Base-by-base conservation (phyloP, 92 coral and sea anemone species). In the Epizoanthus scotinus region DNA sequence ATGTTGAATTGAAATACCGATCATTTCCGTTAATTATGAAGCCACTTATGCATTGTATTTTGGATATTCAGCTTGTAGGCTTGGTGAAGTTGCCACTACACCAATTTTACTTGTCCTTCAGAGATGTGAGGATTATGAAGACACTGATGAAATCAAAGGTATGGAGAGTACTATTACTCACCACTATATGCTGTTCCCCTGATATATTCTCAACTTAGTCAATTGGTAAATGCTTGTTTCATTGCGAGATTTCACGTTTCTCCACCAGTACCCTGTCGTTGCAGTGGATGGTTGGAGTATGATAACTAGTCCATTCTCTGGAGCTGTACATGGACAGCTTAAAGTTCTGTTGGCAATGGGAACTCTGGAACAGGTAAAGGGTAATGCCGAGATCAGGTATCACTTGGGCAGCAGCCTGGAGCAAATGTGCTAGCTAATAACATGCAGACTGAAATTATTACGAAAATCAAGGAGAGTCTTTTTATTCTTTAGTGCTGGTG, bases 111-210 rank as follows among this genome's bases (percentile, higher is more conserved):
- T 74, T 95, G 86, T 95, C 99, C 67, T 95, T 82, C 74, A 86
- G 97, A 81, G 98, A 95, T 72, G 88, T 90, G 54, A 84, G 94
- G 81, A 91, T 91, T 20, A 91, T 95, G 8, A 93, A 70, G 63
- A 94, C 98, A 8, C 87, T 95, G 57, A 83, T 95, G 65, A 91
- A 95, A 70, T 95, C 99, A 44, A 95, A 95, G 99, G 99, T 95
- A 31, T 72, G 83, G 17, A 27, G 31, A 42, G 9, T 36, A 63
- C 20, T 57, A 71, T 27, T 28, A 25, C 3, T 28, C 19, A 54
- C 9, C 12, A 44, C 52, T 8, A 12, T 47, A 15, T 27, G 6
- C 15, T 31, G 12, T 5, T 1, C 34, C 17, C 7, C 2, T 77
- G 49, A 59, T 17, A 19, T 22, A 29, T 50, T 5, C 31, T 24